Base-by-base conservation (phyloP, 1,140 invertebrate species). In the Plutomurus gul region DNA sequence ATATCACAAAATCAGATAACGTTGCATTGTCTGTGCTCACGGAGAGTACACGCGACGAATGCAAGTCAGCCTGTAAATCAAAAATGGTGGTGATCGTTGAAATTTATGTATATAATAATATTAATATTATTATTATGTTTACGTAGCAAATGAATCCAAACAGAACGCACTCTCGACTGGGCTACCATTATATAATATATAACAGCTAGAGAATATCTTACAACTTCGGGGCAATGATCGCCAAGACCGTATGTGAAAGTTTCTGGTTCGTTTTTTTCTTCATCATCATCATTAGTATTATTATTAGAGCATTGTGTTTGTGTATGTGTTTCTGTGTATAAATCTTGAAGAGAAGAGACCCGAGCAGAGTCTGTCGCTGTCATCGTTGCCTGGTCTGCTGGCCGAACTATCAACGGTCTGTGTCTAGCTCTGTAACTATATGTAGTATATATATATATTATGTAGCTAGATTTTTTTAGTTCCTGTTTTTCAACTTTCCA, bases 1-100 rank as follows among this genome's bases (percentile, higher is more conserved):
- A 80, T 80, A 80, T 80, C 78, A 80, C 78, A 80, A 80, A 80
- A 80, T 80, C 73, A 80, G 78, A 80, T 76, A 36, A 56, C 77
- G 33, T 73, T 65, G 77, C 77, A 51, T 78, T 78, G 77, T 75
- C 46, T 75, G 73, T 37, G 56, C 56, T 30, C 56, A 65, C 22
- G 18, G 30, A 20, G 37, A 73, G 56, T 65, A 65, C n/a, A n/a
- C n/a, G n/a, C 56, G 56, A 65, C 56, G 70, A 73, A 43, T 73
- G 70, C 70, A 73, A 73, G 70, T 46, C 37, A 73, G 70, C 20
- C 70, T 73, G 70, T 40, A 73, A 73, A 40, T 65, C 56, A 65
- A 65, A 65, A 65, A 65, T 65, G 56, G 56, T 65, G 56, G 56
- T 65, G 56, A 65, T 65, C 56, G 56, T 65, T 65, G 36, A 33